Percentiles rank a stretch among this genome's conserved stretches.
phyloP scores from a whole-genome alignment of 2,888 invertebrate species.

The Geotrupes spiniger region DNA sequence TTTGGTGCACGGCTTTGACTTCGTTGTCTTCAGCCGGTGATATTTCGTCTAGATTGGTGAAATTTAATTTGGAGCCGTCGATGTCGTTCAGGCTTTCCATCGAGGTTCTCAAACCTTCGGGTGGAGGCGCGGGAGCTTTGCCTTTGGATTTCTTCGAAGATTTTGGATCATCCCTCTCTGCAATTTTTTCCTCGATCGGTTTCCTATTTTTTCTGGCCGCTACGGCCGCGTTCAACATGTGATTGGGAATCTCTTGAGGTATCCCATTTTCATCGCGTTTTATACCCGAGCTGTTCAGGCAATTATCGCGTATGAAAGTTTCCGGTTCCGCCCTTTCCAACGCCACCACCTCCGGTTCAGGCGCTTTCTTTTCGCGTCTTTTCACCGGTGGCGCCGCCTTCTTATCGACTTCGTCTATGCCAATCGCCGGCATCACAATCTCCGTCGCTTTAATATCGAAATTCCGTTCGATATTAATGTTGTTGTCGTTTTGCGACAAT shows the following conservation, averaged over 20 bases:
- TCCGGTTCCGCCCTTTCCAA: constrained; percentile 1
- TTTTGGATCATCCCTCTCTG: constrained; percentile 42
- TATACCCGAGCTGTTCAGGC: constrained; percentile 59
- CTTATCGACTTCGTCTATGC: constrained; percentile 55
- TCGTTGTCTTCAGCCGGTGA: constrained; percentile 50
- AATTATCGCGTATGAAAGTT: constrained; percentile 47
- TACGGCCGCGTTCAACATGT: constrained; percentile 70
- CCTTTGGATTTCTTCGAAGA: constrained; percentile 63
- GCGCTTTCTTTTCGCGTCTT: constrained; percentile 49
- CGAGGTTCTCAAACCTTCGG: constrained; percentile 39
- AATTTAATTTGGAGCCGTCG: constrained; percentile 44
- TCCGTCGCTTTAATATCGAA: neutral
- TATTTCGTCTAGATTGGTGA: constrained; percentile 50
- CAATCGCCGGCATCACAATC: constrained; percentile 6
- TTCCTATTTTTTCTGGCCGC: constrained; percentile 67
- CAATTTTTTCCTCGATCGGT: constrained; percentile 45
- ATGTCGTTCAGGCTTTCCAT: constrained; percentile 41
- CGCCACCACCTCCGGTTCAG: constrained; percentile 1
- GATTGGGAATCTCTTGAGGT: constrained; percentile 68
- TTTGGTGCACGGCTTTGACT: constrained; percentile 42
- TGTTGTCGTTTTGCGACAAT: constrained; percentile 47
- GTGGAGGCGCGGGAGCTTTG: constrained; percentile 73
- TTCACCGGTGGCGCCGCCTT: constrained; percentile 49
- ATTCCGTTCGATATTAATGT: constrained; percentile 40
- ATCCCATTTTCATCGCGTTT: constrained; percentile 60